These are phyloP conservation scores for Pammene aurita DNA, from an alignment of 2,888 invertebrate species.

Conservation along the genomic window DNA sequence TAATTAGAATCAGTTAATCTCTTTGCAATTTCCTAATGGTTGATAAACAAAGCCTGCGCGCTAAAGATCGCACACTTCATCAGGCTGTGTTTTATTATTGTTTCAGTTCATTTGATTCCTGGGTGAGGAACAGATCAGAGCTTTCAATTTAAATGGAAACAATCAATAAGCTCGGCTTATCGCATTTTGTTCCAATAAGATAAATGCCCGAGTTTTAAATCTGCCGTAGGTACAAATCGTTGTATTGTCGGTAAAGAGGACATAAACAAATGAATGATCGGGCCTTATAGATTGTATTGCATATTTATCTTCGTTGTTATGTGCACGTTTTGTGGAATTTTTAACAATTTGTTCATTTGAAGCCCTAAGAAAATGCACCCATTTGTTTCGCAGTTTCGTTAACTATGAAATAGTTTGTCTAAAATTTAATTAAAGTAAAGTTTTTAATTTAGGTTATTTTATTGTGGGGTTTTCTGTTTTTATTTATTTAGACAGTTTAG, in stretches of 20 bases:
- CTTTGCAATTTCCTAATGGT: slow-evolving; percentile 28
- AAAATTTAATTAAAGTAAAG: no score
- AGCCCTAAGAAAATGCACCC: neutral
- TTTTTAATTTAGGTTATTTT: no score
- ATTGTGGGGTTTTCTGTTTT: no score
- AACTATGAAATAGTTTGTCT: no score
- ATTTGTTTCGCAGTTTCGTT: no score
- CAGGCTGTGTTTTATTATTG: slow-evolving; percentile 51
- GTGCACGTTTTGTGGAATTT: slow-evolving; percentile 4
- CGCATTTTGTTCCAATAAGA: slow-evolving; percentile 72
- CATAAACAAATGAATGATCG: slow-evolving; percentile 61
- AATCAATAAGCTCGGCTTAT: slow-evolving; percentile 75
- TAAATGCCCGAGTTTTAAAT: slow-evolving; percentile 74
- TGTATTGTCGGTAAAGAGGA: slow-evolving; percentile 61
- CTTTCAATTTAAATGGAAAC: slow-evolving; percentile 75
- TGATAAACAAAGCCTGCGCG: slow-evolving; percentile 17
- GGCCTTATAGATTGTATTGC: slow-evolving; percentile 19
- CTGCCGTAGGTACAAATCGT: slow-evolving; percentile 66
- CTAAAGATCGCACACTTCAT: slow-evolving; percentile 35
- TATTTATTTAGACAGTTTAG: no score
- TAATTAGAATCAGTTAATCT: neutral
- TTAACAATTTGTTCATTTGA: neutral
- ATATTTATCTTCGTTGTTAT: neutral
- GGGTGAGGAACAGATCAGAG: slow-evolving; percentile 67
- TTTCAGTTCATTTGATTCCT: slow-evolving; percentile 65